phyloP scores from a whole-genome alignment of 2,797 vertebrate genomes.

The Darevskia nairensis region DNA sequence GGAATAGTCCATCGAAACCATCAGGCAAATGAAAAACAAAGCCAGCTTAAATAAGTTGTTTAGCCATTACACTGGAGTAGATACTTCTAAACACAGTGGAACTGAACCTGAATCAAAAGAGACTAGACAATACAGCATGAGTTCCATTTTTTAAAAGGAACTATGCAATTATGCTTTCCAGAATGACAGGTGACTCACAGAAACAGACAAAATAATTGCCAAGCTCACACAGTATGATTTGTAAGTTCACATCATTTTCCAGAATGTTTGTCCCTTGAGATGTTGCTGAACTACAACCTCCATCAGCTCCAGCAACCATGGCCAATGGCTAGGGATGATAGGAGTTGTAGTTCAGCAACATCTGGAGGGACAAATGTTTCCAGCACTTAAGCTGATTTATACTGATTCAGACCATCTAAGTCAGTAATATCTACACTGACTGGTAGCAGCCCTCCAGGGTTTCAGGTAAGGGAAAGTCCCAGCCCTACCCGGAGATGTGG shows the following conservation, averaged over 20 bases:
- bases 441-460: no score
- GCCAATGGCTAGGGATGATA: no score
- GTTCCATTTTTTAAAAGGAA: not conserved
- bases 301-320: no score
- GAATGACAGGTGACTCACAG: not conserved
- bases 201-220: not conserved
- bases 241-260: not conserved
- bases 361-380: no score
- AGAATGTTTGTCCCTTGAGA: not conserved
- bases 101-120: not conserved
- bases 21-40: slow-evolving; percentile 12
- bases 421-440: no score
- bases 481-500: no score
- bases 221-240: not conserved
- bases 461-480: no score
- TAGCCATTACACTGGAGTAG: slow-evolving; percentile 24
- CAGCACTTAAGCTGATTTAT: no score
- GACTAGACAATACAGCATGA: not conserved
- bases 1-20: slow-evolving; percentile 46
- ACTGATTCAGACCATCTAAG: no score
- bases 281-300: no score
- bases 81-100: not conserved
- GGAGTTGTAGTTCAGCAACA: no score
- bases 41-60: slow-evolving; percentile 32
- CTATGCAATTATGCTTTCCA: not conserved